A percentile compares a stretch with the other conserved stretches of the same genome.
Conservation (phyloP, 2,888 invertebrate genomes). For the Augiades crinisus region DNA sequence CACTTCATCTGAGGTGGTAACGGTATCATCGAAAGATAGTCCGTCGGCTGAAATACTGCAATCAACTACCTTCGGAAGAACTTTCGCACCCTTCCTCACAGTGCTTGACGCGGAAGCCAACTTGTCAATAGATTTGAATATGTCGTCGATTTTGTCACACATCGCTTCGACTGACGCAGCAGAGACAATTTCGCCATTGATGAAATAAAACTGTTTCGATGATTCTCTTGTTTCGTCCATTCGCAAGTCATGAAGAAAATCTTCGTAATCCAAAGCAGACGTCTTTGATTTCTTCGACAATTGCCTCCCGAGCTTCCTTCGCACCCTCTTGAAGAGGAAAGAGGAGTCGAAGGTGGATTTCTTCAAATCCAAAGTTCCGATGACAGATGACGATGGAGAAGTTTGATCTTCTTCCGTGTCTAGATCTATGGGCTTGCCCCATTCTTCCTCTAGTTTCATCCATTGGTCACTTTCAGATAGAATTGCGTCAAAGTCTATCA, state of each 20-base stretch:
- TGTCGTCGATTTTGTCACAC: constrained; percentile 61
- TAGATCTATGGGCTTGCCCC: constrained; percentile 64
- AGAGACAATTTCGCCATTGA: constrained; percentile 60
- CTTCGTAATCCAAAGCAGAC: constrained; percentile 51
- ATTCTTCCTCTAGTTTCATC: constrained; percentile 61
- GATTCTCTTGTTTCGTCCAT: constrained; percentile 42
- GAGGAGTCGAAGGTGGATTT: constrained; percentile 66
- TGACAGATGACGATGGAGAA: constrained; percentile 42
- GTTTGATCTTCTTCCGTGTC: constrained; percentile 60
- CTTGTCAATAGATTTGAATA: constrained; percentile 68
- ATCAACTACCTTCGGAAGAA: constrained; percentile 51
- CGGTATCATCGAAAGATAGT: constrained; percentile 14
- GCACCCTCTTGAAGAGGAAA: constrained; percentile 56
- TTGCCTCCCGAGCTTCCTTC: constrained; percentile 50
- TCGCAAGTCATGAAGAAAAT: constrained; percentile 55
- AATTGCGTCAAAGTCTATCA: constrained; percentile 58
- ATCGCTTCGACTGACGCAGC: constrained; percentile 64
- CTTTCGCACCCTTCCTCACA: constrained; percentile 40
- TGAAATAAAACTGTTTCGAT: constrained; percentile 49
- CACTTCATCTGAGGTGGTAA: constrained; percentile 36
- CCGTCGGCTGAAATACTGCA: constrained; percentile 57
- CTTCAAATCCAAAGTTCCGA: constrained; percentile 57
- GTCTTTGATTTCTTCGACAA: constrained; percentile 45
- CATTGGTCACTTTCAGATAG: constrained; percentile 64
- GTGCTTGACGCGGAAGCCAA: constrained; percentile 54